These are phyloP conservation scores for Drosophila littoralis DNA, from an alignment of 1,140 invertebrate species.

Conservation along the genomic window DNA sequence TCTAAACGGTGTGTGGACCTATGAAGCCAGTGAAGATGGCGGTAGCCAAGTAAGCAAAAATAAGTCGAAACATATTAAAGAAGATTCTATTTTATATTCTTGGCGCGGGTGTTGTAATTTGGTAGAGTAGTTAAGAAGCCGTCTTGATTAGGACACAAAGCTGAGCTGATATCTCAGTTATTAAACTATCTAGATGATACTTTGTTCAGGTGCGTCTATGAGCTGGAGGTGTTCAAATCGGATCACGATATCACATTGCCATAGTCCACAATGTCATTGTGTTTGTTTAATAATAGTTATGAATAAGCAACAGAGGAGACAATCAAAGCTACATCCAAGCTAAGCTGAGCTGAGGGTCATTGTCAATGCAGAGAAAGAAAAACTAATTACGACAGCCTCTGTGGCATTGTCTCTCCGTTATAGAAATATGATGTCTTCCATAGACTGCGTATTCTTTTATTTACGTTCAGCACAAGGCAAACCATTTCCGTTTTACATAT, in stretches of 20 bases:
- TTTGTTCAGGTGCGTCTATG: too few species aligned
- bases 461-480: not conserved
- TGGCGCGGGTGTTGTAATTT: too few species aligned
- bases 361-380: slow-evolving; percentile 22
- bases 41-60: slow-evolving; percentile 30
- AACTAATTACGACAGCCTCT: slow-evolving; percentile 23
- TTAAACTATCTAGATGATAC: too few species aligned
- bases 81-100: too few species aligned
- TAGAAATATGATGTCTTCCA: not conserved
- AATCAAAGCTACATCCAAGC: slow-evolving; percentile 6
- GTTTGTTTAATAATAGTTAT: not conserved
- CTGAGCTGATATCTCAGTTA: too few species aligned
- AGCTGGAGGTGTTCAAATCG: too few species aligned
- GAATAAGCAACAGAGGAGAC: not conserved
- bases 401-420: not conserved
- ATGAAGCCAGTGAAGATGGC: slow-evolving; percentile 32
- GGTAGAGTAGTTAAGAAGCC: too few species aligned
- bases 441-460: not conserved
- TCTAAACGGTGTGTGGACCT: slow-evolving; percentile 28
- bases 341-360: not conserved
- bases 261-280: not conserved
- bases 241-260: too few species aligned
- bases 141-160: too few species aligned
- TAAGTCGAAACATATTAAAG: too few species aligned
- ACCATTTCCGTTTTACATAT: not conserved